Base-by-base conservation (phyloP, 2,113 vertebrate genomes). In the Todiramphus chloris region DNA sequence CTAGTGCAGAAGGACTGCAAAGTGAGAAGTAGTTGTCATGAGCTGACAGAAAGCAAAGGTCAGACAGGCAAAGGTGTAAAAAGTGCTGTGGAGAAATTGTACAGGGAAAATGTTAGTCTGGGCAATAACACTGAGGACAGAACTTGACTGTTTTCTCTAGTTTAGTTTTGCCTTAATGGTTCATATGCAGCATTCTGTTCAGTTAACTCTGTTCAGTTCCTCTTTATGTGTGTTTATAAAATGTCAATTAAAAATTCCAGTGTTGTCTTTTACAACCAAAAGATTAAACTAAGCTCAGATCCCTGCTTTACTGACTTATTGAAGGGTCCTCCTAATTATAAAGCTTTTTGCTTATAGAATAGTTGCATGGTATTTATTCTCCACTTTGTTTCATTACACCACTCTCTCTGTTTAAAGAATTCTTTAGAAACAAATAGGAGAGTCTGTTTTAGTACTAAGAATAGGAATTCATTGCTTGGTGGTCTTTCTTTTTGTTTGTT, bases 81-180 rank as follows among this genome's bases (percentile, higher is more conserved):
- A 87, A 91, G 30, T 30, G 46, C 37, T 11, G 10, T 4, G 3
- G 30, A 43, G n/a, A 81, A 70, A 31, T 63, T 37, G 81, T 58
- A 23, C 35, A 48, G 28, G 37, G 28, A n/a, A 75, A 27, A 16
- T 66, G 2, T 39, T 44, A 37, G 28, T 51, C 25, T 0, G 0
- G 41, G 35, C 59, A 18, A 30, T 33, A 75, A 63, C 11, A 63
- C 6, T n/a, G 50, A 70, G 17, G 19, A 28, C 46, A 81, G 44
- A 50, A 75, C 21, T 25, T 55, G 6, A 51, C 30, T 62, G 1
- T 41, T 69, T 83, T 64, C 8, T 83, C 17, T 89, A 0, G 28
- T 60, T 68, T 68, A 10, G 4, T 68, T 84, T 94, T 89, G 23
- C 30, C 60, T 51, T 81, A 50, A 15, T 59, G n/a, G 11, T 83